Evolutionary conservation across 2,113 vertebrate species (phyloP).

Genomic region (Otolemur garnettii): DNA sequence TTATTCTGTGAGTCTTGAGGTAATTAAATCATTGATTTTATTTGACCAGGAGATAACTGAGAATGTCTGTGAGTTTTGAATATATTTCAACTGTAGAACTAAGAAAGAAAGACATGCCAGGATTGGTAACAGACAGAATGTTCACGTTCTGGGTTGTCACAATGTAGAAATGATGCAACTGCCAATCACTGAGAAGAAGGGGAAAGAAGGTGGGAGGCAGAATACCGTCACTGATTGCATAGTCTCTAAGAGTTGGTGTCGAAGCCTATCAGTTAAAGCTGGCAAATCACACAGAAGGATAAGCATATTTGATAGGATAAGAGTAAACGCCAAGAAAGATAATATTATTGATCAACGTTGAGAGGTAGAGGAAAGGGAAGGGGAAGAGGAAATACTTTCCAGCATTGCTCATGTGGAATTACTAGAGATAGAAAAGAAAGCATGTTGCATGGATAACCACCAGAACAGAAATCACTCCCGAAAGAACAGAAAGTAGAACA

Average conservation of each 20-base stretch:
- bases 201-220: neutral
- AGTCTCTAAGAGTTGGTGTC: neutral
- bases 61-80: conserved; percentile 39
- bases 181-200: neutral
- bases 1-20: conserved; percentile 29
- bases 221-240: neutral
- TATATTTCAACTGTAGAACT: conserved; percentile 45
- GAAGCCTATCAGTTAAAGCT: neutral
- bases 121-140: conserved; percentile 11
- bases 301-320: neutral
- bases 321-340: conserved; percentile 34
- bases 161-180: neutral
- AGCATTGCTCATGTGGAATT: neutral
- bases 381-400: conserved; percentile 16
- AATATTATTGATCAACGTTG: conserved; percentile 17
- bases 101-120: conserved; percentile 10
- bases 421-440: neutral
- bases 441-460: neutral
- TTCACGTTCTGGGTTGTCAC: neutral
- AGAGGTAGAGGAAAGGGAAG: neutral
- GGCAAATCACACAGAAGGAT: neutral
- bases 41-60: conserved; percentile 10
- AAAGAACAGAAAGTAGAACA: neutral
- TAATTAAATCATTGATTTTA: conserved; percentile 24
- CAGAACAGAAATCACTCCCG: neutral